Percentiles rank a stretch among this genome's conserved stretches.
Conservation (phyloP, 2,888 invertebrate species). For the Cyclophora punctaria region DNA sequence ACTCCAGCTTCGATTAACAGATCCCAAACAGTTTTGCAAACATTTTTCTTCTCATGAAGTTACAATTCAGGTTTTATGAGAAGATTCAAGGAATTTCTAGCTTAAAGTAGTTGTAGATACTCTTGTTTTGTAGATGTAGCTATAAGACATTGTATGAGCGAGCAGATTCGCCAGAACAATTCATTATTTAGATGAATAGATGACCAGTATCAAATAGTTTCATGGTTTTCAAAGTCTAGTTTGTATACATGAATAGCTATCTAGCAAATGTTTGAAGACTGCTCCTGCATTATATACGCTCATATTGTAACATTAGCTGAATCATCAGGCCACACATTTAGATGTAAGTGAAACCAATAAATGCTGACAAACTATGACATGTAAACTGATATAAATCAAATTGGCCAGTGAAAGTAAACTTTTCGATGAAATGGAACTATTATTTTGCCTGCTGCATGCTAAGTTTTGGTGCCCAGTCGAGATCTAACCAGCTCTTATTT, state of each 20-base stretch:
- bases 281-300: constrained; percentile 38
- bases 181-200: constrained; percentile 25
- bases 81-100: constrained; percentile 59
- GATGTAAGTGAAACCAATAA: constrained; percentile 17
- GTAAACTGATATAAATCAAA: constrained; percentile 10
- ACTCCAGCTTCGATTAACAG: constrained; percentile 53
- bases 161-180: constrained; percentile 43
- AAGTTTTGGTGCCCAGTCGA: constrained; percentile 38
- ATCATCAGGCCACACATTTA: constrained; percentile 40
- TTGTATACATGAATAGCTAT: constrained; percentile 32
- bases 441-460: constrained; percentile 73
- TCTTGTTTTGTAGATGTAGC: constrained; percentile 62
- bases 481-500: constrained; percentile 33
- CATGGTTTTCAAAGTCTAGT: neutral
- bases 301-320: constrained; percentile 34
- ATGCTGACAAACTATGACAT: constrained; percentile 16
- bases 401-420: constrained; percentile 25
- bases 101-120: constrained; percentile 64
- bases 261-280: constrained; percentile 36
- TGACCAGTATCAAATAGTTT: neutral
- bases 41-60: constrained; percentile 74
- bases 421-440: constrained; percentile 22
- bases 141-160: constrained; percentile 49
- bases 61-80: constrained; percentile 71
- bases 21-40: constrained; percentile 72